phyloP scores from a whole-genome alignment of 2,797 vertebrate genomes.

The Falco biarmicus region DNA sequence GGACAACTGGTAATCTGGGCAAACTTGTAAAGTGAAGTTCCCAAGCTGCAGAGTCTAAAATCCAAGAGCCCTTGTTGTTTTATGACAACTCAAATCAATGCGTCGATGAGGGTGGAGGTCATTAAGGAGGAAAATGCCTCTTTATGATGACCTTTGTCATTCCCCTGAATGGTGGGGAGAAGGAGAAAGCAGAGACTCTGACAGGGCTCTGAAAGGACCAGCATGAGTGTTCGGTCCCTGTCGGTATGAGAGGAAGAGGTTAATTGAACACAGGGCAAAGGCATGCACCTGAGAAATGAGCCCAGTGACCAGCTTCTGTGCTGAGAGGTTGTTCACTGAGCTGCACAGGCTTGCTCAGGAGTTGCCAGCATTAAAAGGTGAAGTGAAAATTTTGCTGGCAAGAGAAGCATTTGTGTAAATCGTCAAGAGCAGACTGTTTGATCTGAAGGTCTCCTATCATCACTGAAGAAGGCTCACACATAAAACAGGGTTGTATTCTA shows the following conservation, averaged over 20 bases:
- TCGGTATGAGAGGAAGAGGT: not conserved
- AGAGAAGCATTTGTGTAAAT: not conserved
- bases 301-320: not conserved
- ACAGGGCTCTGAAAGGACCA: not conserved
- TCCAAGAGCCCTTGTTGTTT: not conserved
- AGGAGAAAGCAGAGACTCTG: not conserved
- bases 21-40: not conserved
- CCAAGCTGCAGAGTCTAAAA: not conserved
- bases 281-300: not conserved
- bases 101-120: not conserved
- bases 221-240: not conserved
- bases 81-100: not conserved
- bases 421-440: not conserved
- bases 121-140: not conserved
- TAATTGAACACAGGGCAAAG: not conserved
- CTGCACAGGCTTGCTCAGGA: not conserved
- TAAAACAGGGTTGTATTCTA: not conserved
- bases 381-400: not conserved
- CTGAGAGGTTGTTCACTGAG: not conserved
- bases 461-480: not conserved
- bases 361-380: not conserved
- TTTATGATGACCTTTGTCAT: not conserved
- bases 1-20: not conserved
- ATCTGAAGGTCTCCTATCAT: not conserved
- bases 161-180: not conserved